Evolutionary conservation across 2,113 vertebrate genomes (phyloP).

Genomic region (Chamaea fasciata): DNA sequence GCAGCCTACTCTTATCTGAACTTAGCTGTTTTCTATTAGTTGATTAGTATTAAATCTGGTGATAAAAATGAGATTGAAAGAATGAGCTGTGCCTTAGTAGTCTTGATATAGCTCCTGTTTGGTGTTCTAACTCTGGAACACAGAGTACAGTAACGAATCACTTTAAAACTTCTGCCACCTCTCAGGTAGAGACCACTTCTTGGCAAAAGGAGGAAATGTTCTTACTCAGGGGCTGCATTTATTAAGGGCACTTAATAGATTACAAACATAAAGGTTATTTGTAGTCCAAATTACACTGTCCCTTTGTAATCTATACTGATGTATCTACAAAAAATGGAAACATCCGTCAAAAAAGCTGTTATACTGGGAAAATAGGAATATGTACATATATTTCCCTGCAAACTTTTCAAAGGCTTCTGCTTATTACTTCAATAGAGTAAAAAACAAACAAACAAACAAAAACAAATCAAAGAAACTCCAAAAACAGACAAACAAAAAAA

Average conservation of each 20-base stretch:
- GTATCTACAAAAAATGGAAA: neutral
- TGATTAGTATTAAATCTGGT: neutral
- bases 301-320: neutral
- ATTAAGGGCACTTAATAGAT: neutral
- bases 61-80: neutral
- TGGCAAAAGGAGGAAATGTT: neutral
- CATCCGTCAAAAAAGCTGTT: neutral
- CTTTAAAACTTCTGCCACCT: neutral
- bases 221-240: neutral
- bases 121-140: neutral
- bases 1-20: neutral
- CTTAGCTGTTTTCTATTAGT: neutral
- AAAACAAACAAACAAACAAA: neutral
- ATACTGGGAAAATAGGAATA: neutral
- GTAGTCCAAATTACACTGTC: neutral
- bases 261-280: neutral
- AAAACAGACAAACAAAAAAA: neutral
- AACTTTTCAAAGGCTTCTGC: neutral
- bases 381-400: neutral
- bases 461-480: neutral
- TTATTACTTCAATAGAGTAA: neutral
- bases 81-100: neutral
- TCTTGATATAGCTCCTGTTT: neutral
- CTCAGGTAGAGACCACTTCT: neutral
- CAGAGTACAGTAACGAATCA: neutral